These are phyloP conservation scores for Danionella cerebrum DNA, from an alignment of 2,113 vertebrate species.

Conservation along the genomic window DNA sequence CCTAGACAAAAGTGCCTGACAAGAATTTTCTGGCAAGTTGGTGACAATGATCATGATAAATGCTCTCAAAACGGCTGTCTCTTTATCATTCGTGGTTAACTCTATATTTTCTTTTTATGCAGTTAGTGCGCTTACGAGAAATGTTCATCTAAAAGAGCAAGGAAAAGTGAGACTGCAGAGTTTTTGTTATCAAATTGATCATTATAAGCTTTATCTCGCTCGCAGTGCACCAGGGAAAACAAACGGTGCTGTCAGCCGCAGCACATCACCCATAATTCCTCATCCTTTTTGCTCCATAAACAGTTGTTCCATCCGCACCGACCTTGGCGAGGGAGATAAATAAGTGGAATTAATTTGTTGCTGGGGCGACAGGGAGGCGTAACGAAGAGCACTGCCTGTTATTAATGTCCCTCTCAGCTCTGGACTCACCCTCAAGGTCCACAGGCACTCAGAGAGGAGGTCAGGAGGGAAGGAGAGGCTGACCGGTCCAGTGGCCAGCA, in stretches of 20 bases:
- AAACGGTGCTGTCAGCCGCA: constrained; percentile 35
- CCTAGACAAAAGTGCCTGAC: constrained; percentile 31
- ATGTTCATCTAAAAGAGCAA: constrained; percentile 31
- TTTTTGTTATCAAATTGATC: constrained; percentile 42
- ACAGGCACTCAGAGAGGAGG: constrained; percentile 16
- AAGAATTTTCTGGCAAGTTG: neutral
- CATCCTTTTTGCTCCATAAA: constrained; percentile 40
- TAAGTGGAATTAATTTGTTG: constrained; percentile 46
- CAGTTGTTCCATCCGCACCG: constrained; percentile 43
- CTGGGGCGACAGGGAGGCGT: constrained; percentile 31
- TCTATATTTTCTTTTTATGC: constrained; percentile 31
- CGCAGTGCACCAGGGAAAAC: constrained; percentile 23
- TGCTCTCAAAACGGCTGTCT: constrained; percentile 33
- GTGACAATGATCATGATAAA: constrained; percentile 31
- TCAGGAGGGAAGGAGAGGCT: constrained; percentile 20
- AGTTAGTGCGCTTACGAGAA: constrained; percentile 19
- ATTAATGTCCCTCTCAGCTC: constrained; percentile 32
- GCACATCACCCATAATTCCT: constrained; percentile 40
- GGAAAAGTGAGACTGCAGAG: constrained; percentile 23
- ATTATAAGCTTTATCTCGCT: constrained; percentile 36
- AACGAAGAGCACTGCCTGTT: constrained; percentile 32
- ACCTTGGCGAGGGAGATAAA: constrained; percentile 46
- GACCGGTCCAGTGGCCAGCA: constrained; percentile 9
- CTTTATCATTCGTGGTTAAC: constrained; percentile 26
- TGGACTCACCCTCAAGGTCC: constrained; percentile 38